Conservation (phyloP, 2,888 invertebrate species). For the Apamea epomidion region DNA sequence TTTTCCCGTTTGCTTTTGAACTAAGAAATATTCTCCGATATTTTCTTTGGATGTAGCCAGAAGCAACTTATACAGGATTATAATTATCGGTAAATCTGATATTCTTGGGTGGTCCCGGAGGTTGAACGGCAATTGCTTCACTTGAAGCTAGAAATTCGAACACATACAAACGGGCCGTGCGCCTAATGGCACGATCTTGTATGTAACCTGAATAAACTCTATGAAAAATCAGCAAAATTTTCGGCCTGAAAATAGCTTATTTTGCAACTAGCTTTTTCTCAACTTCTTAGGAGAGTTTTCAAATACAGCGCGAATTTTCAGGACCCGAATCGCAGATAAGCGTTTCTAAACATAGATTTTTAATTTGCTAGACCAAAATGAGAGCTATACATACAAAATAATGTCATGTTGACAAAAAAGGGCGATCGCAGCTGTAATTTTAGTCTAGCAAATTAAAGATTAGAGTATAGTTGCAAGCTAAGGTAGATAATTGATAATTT, state of each 20-base stretch:
- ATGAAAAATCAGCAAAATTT: not conserved
- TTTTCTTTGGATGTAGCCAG: not conserved
- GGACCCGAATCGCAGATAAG: not conserved
- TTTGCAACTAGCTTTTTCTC: not conserved
- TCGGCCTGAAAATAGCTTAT: not conserved
- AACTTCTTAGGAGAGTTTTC: not conserved
- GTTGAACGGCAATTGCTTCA: not conserved
- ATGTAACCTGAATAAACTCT: not conserved
- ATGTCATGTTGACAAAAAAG: too few relatives aligned
- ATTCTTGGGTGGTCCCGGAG: not conserved
- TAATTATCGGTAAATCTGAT: not conserved
- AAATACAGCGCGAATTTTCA: not conserved
- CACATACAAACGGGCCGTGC: not conserved
- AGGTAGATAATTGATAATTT: not conserved
- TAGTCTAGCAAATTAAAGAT: not conserved
- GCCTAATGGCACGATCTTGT: not conserved
- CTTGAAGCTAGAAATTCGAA: not conserved
- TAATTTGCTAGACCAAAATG: too few relatives aligned
- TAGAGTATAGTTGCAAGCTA: not conserved
- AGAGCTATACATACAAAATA: too few relatives aligned
- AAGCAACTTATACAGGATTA: not conserved
- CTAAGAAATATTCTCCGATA: not conserved
- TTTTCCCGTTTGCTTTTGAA: slow-evolving; percentile 22
- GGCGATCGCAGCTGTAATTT: not conserved
- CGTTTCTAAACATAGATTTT: too few relatives aligned